Conservation (phyloP, 2,113 vertebrate species). For the Gallinago undulata region DNA sequence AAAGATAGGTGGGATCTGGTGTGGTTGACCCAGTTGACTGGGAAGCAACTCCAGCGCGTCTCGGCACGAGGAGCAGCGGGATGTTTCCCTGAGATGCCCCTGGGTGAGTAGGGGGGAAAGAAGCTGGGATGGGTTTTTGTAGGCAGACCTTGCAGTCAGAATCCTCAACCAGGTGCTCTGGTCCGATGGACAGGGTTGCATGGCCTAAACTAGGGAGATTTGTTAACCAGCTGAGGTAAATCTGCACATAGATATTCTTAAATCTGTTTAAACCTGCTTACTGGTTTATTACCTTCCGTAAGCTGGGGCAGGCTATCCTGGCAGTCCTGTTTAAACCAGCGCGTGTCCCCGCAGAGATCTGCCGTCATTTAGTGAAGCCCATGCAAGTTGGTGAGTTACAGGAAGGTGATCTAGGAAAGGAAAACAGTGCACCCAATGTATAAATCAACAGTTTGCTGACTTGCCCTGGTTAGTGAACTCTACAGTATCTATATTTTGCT, state of each 20-base stretch:
- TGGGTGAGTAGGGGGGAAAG: not conserved
- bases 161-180: fast-evolving
- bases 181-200: not conserved
- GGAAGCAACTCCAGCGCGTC: not conserved
- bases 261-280: not conserved
- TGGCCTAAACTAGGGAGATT: not conserved
- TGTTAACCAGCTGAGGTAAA: not conserved
- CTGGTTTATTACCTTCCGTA: not conserved
- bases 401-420: not conserved
- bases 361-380: not conserved
- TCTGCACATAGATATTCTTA: not conserved
- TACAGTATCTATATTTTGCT: not conserved
- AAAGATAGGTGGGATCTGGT: not conserved
- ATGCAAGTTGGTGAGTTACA: not conserved
- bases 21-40: not conserved
- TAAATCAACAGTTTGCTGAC: not conserved
- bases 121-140: not conserved
- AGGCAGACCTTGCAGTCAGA: not conserved
- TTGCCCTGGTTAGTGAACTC: not conserved
- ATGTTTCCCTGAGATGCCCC: not conserved
- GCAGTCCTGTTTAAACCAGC: not conserved
- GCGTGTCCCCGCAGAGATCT: not conserved
- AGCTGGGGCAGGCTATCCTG: not conserved
- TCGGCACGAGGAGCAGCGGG: not conserved
- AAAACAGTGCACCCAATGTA: not conserved